Evolutionary conservation across 2,797 vertebrate genomes (phyloP).

Genomic region (Peromyscus attwateri): DNA sequence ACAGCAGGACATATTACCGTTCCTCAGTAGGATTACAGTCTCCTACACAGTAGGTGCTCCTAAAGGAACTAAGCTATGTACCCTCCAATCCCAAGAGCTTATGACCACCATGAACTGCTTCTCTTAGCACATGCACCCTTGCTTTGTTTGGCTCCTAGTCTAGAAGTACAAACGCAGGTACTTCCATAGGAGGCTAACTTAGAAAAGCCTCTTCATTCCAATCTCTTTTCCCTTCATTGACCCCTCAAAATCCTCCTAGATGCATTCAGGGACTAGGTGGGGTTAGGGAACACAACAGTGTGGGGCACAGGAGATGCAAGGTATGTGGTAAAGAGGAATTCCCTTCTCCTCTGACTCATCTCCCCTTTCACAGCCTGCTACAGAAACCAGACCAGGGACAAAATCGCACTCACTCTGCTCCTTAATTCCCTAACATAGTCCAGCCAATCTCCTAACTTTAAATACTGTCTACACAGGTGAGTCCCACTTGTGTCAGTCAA

Average conservation of each 20-base stretch:
- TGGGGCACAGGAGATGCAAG: neutral
- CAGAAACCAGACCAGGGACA: neutral
- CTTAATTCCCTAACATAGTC: neutral
- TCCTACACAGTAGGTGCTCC: neutral
- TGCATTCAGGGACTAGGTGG: neutral
- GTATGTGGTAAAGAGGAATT: neutral
- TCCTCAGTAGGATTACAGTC: neutral
- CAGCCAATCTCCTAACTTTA: neutral
- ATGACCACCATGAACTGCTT: neutral
- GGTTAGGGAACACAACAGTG: neutral
- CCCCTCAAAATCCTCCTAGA: neutral
- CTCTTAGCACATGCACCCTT: neutral
- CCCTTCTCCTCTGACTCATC: neutral
- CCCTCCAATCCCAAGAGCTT: constrained; percentile 7
- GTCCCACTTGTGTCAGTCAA: neutral
- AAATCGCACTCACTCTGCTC: neutral
- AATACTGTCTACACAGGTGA: neutral
- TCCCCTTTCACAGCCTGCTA: neutral
- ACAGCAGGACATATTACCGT: neutral
- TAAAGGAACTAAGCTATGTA: neutral
- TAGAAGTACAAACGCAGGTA: neutral
- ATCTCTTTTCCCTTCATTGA: neutral
- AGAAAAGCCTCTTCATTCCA: neutral
- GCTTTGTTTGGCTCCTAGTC: constrained; percentile 5
- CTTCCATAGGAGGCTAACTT: neutral